Conservation (phyloP, 2,113 vertebrate genomes). For the Epinephelus moara region DNA sequence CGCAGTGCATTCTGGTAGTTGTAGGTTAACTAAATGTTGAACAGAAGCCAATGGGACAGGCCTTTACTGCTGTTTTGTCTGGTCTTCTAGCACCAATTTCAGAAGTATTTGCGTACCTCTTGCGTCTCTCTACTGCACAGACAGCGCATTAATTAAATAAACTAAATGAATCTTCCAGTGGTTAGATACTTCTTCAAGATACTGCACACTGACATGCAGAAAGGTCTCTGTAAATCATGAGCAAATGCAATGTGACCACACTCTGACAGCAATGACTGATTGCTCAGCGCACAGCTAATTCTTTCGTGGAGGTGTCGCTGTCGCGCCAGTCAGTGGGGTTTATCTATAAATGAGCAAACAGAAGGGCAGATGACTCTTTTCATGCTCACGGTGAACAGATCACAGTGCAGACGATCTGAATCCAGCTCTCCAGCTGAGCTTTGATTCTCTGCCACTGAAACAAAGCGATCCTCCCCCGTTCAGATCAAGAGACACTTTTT, state of each 20-base stretch:
- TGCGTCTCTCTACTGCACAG: no score
- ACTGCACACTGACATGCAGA: background rate
- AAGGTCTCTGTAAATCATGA: constrained; percentile 6
- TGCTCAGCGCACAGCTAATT: constrained; percentile 32
- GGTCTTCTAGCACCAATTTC: no score
- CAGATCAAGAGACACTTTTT: constrained; percentile 58
- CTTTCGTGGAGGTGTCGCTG: constrained; percentile 39
- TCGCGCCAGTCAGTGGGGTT: constrained; percentile 40
- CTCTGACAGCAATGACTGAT: background rate
- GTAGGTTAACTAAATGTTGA: no score
- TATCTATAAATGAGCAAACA: constrained; percentile 61
- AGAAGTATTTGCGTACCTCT: no score
- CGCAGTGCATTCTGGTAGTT: no score
- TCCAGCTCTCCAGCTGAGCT: constrained; percentile 61
- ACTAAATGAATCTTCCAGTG: no score
- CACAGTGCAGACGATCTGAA: constrained; percentile 45
- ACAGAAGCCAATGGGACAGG: no score
- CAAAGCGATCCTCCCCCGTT: constrained; percentile 56
- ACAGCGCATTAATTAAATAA: no score
- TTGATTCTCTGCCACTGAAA: constrained; percentile 64
- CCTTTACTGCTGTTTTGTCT: no score
- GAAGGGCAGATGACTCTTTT: constrained; percentile 62
- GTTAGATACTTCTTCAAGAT: background rate
- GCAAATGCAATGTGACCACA: background rate
- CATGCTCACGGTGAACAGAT: constrained; percentile 56